Conservation (phyloP, 2,797 vertebrate genomes). For the Fistularia tabacaria region DNA sequence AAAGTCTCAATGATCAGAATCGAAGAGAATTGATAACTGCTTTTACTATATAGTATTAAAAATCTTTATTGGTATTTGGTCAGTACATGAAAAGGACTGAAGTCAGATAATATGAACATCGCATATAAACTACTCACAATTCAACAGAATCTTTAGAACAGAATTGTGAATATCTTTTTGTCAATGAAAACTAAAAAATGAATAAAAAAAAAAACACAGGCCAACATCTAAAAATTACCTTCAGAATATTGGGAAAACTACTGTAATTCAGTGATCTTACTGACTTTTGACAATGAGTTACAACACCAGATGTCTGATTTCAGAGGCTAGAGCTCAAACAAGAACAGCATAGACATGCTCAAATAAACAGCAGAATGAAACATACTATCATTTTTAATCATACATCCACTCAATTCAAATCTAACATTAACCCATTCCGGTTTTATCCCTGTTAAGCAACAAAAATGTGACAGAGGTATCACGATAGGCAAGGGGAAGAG, state of each 20-base stretch:
- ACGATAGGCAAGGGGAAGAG: conserved; percentile 75
- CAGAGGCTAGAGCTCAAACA: conserved; percentile 70
- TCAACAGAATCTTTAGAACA: conserved; percentile 83
- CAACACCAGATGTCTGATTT: conserved; percentile 72
- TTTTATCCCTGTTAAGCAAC: conserved; percentile 79
- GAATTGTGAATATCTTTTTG: conserved; percentile 59
- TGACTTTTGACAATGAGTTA: conserved; percentile 80
- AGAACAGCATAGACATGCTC: conserved; percentile 75
- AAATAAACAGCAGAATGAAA: conserved; percentile 69
- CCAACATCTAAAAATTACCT: conserved; percentile 86
- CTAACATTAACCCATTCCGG: conserved; percentile 78
- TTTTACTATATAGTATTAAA: conserved; percentile 85
- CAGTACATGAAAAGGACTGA: conserved; percentile 99
- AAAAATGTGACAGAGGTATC: conserved; percentile 88
- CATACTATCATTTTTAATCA: conserved; percentile 77
- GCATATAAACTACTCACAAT: conserved; percentile 94
- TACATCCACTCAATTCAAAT: conserved; percentile 80
- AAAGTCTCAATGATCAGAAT: too few relatives aligned
- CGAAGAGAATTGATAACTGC: conserved; percentile 29
- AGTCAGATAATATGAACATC: conserved; percentile 97
- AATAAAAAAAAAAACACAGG: conserved; percentile 78
- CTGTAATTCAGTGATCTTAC: conserved; percentile 74
- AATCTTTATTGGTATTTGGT: conserved; percentile 99
- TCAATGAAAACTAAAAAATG: conserved; percentile 83
- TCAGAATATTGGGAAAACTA: conserved; percentile 66